A percentile compares a stretch with the other conserved stretches of the same genome.
Evolutionary conservation across 2,797 vertebrate species (phyloP).

Genomic region (Mus minutoides): DNA sequence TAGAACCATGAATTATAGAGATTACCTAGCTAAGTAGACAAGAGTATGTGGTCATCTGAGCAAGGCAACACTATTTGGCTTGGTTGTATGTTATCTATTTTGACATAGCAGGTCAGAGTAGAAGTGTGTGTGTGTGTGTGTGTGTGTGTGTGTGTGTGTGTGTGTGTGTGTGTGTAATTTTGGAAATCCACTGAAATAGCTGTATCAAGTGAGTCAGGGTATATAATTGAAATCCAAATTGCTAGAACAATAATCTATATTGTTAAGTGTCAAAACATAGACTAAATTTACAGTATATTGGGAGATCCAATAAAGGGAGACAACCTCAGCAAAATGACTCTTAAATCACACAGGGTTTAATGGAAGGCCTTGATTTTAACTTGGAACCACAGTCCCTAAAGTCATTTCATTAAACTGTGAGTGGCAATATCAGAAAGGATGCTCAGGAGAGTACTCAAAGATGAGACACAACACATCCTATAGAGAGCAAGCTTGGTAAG

Average conservation of each 20-base stretch:
- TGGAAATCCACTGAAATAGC: background rate
- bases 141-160: no score
- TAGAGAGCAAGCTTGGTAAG: background rate
- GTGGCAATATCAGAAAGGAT: background rate
- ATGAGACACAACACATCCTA: accelerated
- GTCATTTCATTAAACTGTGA: background rate
- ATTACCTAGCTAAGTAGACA: background rate
- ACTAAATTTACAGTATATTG: constrained; percentile 53
- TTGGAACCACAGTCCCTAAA: background rate
- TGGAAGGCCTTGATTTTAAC: background rate
- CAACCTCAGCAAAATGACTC: background rate
- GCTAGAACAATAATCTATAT: background rate
- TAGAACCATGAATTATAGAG: background rate
- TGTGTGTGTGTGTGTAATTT: no score
- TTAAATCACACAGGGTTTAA: constrained; percentile 8
- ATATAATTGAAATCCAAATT: constrained; percentile 64
- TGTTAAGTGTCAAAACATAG: constrained; percentile 57
- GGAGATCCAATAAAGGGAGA: constrained; percentile 41
- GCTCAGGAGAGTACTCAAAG: no score
- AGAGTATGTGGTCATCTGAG: background rate
- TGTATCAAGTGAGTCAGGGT: constrained; percentile 18
- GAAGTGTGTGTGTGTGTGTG: background rate
- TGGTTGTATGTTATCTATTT: background rate
- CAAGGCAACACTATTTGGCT: background rate
- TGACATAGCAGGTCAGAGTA: background rate